phyloP scores from a whole-genome alignment of 2,797 vertebrate species.

The Chloroceryle inda region DNA sequence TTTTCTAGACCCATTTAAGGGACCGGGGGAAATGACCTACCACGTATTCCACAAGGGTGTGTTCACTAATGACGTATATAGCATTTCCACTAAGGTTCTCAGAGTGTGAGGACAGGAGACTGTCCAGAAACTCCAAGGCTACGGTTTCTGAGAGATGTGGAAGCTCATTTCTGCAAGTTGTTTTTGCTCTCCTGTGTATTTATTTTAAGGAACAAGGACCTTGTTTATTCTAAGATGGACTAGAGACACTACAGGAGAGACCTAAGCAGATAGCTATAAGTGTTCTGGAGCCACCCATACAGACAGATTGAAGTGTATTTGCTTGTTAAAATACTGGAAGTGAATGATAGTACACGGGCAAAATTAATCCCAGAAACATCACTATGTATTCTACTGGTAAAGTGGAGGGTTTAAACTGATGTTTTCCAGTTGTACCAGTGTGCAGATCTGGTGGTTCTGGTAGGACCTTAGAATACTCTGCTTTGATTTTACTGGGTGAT shows the following conservation, averaged over 20 bases:
- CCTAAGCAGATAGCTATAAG: background rate
- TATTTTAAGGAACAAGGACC: background rate
- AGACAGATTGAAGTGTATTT: background rate
- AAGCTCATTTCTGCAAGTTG: background rate
- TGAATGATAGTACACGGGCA: background rate
- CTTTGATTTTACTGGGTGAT: background rate
- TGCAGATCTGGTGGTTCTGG: background rate
- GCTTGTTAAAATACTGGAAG: background rate
- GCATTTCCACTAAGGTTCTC: background rate
- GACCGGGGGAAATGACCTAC: background rate
- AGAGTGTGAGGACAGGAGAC: background rate
- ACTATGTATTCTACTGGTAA: background rate
- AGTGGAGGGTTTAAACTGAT: accelerated
- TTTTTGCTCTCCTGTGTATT: background rate
- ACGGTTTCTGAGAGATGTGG: background rate
- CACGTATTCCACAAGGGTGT: background rate
- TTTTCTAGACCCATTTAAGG: background rate
- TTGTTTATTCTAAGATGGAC: background rate
- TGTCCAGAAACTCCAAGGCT: background rate
- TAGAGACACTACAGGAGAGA: background rate
- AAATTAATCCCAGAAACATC: background rate
- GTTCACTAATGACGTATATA: background rate
- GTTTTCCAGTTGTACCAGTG: background rate
- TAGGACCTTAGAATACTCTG: background rate
- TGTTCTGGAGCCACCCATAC: background rate